Percentiles rank a stretch among this genome's conserved stretches.
phyloP scores from a whole-genome alignment of 2,888 invertebrate genomes.

The Apamea sordens region DNA sequence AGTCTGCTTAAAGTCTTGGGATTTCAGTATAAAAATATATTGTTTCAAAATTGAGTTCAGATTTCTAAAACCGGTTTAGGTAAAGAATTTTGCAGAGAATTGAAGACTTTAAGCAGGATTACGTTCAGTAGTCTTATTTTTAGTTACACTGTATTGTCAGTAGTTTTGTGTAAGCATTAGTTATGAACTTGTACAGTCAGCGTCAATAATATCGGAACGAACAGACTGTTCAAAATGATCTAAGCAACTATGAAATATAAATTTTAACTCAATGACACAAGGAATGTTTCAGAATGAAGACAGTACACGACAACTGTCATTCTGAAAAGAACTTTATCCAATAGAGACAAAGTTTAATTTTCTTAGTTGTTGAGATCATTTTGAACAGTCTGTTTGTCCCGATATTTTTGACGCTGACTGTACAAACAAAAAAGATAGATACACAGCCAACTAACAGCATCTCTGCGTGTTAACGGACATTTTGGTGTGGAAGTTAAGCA shows the following conservation, averaged over 20 bases:
- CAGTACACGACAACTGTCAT: no score
- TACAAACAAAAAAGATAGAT: neutral
- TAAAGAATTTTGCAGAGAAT: slow-evolving; percentile 89
- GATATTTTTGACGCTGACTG: no score
- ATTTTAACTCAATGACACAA: no score
- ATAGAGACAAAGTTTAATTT: no score
- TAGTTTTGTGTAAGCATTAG: slow-evolving; percentile 12
- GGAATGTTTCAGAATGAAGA: no score
- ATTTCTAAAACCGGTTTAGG: slow-evolving; percentile 56
- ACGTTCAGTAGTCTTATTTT: slow-evolving; percentile 22
- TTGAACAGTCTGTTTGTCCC: no score
- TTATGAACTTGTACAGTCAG: neutral
- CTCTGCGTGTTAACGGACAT: neutral
- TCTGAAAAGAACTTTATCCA: no score
- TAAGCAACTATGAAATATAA: no score
- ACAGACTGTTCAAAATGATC: no score
- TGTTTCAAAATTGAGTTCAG: slow-evolving; percentile 46
- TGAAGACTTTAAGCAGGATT: slow-evolving; percentile 83
- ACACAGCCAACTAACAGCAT: slow-evolving; percentile 9
- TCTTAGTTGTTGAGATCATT: no score
- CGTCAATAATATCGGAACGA: no score
- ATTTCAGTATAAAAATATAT: slow-evolving; percentile 59
- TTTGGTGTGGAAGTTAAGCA: neutral
- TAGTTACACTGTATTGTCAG: slow-evolving; percentile 10
- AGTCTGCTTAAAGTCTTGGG: slow-evolving; percentile 88